Conservation (phyloP, 2,113 vertebrate species). For the Notechis scutatus region DNA sequence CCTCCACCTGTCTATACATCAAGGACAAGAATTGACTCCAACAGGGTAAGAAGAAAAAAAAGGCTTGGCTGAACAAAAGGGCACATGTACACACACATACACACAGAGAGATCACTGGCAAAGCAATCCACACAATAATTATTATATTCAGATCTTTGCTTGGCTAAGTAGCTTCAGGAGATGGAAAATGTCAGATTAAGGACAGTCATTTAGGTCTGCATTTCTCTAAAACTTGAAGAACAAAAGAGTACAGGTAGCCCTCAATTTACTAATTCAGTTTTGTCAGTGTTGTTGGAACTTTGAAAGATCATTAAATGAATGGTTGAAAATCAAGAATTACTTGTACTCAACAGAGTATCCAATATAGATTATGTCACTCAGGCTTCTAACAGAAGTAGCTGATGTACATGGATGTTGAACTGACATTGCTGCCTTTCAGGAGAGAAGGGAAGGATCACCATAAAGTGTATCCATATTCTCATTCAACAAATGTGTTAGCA, state of each 20-base stretch:
- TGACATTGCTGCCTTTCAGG: neutral
- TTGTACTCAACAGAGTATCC: neutral
- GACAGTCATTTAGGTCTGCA: neutral
- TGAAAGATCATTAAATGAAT: no score
- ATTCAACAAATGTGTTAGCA: neutral
- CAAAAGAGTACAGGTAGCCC: neutral
- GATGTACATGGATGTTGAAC: neutral
- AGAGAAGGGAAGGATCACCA: neutral
- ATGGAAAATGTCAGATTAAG: neutral
- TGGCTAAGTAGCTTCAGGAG: neutral
- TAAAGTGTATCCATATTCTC: neutral
- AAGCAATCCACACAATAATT: slow-evolving; percentile 21
- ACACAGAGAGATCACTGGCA: neutral
- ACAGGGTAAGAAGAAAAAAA: slow-evolving; percentile 79
- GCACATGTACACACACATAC: no score
- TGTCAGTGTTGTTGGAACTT: no score
- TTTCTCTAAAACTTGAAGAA: slow-evolving; percentile 35
- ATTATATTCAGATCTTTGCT: neutral
- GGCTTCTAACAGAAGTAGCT: neutral
- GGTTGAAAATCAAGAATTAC: no score
- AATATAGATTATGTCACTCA: neutral
- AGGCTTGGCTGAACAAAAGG: neutral
- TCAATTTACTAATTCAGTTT: no score
- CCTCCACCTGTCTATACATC: slow-evolving; percentile 84
- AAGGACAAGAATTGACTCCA: slow-evolving; percentile 86